Evolutionary conservation across 2,888 invertebrate species (phyloP).

Genomic region (Eupsilia transversa): DNA sequence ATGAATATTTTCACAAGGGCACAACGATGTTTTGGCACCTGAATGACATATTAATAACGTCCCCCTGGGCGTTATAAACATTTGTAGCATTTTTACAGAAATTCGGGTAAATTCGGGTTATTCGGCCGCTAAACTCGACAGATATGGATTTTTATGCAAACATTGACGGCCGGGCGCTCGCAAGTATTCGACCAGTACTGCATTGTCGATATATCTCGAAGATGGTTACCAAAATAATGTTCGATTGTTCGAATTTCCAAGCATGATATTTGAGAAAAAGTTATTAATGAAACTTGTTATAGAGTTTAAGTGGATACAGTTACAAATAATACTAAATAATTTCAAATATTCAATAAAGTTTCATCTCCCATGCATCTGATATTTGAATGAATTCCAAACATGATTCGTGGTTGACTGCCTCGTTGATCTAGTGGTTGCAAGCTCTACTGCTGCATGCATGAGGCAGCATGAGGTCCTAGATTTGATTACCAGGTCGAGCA

Average conservation of each 20-base stretch:
- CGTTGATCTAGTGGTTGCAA: not conserved
- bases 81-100: not conserved
- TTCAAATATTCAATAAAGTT: not conserved
- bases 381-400: not conserved
- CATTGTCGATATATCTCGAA: too few species aligned
- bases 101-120: too few species aligned
- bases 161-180: too few species aligned
- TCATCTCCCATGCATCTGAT: not conserved
- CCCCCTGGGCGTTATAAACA: not conserved
- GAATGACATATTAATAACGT: too few species aligned
- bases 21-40: not conserved
- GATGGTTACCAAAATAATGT: too few species aligned
- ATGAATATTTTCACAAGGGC: not conserved
- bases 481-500: not conserved
- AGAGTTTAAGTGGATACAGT: not conserved
- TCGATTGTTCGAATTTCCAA: too few species aligned
- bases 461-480: not conserved
- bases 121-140: too few species aligned
- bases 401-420: not conserved
- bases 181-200: too few species aligned
- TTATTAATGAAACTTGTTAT: not conserved
- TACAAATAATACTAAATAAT: not conserved
- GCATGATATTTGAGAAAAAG: too few species aligned
- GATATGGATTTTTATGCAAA: too few species aligned
- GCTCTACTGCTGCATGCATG: too few species aligned